Conservation (phyloP, 2,797 vertebrate species). For the Spea hammondii region DNA sequence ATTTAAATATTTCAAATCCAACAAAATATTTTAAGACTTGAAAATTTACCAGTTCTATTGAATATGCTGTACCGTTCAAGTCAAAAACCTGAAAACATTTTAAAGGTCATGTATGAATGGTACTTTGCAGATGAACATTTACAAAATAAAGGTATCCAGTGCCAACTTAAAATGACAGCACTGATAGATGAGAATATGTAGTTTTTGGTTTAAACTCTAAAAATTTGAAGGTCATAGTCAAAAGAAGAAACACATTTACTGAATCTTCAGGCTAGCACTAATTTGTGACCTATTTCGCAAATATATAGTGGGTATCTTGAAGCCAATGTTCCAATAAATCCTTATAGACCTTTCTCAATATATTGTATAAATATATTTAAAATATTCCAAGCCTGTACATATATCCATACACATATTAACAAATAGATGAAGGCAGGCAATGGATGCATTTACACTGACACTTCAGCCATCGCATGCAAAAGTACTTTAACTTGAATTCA, state of each 20-base stretch:
- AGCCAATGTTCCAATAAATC: no score
- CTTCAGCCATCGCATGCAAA: no score
- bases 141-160: slow-evolving; percentile 31
- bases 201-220: slow-evolving; percentile 16
- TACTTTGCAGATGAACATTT: slow-evolving; percentile 9
- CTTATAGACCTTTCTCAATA: no score
- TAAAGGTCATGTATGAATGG: slow-evolving; percentile 40
- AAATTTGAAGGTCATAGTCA: slow-evolving; percentile 28
- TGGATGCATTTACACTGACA: no score
- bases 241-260: background rate
- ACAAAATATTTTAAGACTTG: background rate
- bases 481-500: no score
- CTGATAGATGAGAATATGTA: slow-evolving; percentile 27
- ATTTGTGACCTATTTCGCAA: background rate
- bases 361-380: no score
- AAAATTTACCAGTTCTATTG: background rate
- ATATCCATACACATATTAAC: no score
- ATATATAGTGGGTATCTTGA: no score
- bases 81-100: slow-evolving; percentile 21
- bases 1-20: no score
- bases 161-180: slow-evolving; percentile 29
- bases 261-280: background rate
- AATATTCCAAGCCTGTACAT: no score
- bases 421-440: no score
- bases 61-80: slow-evolving; percentile 16